These are phyloP conservation scores for Coreius guichenoti DNA, from an alignment of 2,797 vertebrate species.

Conservation along the genomic window DNA sequence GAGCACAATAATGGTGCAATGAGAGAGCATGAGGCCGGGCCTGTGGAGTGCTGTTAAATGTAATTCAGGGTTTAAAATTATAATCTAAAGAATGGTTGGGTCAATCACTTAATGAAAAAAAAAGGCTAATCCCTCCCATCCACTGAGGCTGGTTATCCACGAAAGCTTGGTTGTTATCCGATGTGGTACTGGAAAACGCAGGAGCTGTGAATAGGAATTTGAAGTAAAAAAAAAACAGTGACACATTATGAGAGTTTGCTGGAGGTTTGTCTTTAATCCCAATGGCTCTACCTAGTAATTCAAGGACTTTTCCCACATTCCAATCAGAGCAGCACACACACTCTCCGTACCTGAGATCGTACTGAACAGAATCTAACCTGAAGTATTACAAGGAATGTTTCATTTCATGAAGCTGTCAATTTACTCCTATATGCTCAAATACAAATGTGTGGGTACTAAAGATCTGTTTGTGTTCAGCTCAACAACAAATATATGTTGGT, in stretches of 20 bases:
- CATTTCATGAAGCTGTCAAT: background rate
- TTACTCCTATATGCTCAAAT: background rate
- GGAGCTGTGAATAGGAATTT: constrained; percentile 15
- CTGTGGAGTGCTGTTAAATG: constrained; percentile 32
- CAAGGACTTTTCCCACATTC: constrained; percentile 46
- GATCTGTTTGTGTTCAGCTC: background rate
- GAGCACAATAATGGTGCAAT: constrained; percentile 31
- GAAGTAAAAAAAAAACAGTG: constrained; percentile 53
- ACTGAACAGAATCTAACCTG: background rate
- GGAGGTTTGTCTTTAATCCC: constrained; percentile 67
- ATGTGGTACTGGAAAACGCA: constrained; percentile 44
- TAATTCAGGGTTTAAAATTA: constrained; percentile 50
- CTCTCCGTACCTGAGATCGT: constrained; percentile 3
- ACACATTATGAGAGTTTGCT: constrained; percentile 61
- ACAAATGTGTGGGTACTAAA: background rate
- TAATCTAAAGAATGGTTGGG: constrained; percentile 49
- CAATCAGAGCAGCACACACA: constrained; percentile 34
- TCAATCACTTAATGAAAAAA: constrained; percentile 67
- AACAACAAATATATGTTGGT: background rate
- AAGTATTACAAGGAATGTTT: background rate
- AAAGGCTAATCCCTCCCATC: constrained; percentile 66
- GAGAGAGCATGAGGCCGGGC: constrained; percentile 23
- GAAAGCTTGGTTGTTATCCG: constrained; percentile 57
- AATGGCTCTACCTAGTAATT: constrained; percentile 60
- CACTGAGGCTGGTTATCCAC: constrained; percentile 59